Evolutionary conservation across 2,888 invertebrate species (phyloP), one percentile per base, ranked within the genome.

Genomic region (Lacanobia wlatinum): DNA sequence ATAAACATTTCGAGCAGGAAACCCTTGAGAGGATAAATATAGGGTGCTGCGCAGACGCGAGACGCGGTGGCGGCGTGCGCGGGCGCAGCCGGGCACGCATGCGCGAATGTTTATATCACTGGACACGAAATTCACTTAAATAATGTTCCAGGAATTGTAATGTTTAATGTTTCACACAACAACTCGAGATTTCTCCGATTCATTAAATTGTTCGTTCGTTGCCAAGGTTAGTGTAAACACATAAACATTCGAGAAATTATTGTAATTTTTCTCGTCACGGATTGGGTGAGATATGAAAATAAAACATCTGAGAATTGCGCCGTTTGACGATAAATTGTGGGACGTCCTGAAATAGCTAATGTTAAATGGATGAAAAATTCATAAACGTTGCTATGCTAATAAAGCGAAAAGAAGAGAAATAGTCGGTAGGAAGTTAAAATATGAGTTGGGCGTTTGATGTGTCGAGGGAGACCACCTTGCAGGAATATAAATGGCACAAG

Each of bases 1-100:
- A 93, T 94, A 95, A 94, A 93, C 92, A 92, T 92, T 91, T 90
- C 88, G 86, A 89, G 90, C 92, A 95, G 94, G 93, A 94, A 95
- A 93, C 94, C 93, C 95, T 95, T 93, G 91, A 92, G 92, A 89
- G 89, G 93, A 90, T 95, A 95, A 92, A 94, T 94, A 94, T 94
- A 93, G 93, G 92, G 86, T 88, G 90, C 86, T 89, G 92, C 89
- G 91, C 92, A 94, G 94, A 94, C 94, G 92, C 84, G 63, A 59
- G 59, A 59, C 59, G 84, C 87, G 94, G 86, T 87, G 94, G 90
- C 93, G 91, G 91, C 90, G 88, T 21, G 83, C 74, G 66, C 83
- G 75, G 71, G 75, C 76, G 78, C 78, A 65, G 82, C 79, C 78
- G 73, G 65, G 84, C 89, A 87, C 89, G 91, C 84, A 84, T 88